Conservation (phyloP, 2,888 invertebrate genomes). For the Rosalia funebris region DNA sequence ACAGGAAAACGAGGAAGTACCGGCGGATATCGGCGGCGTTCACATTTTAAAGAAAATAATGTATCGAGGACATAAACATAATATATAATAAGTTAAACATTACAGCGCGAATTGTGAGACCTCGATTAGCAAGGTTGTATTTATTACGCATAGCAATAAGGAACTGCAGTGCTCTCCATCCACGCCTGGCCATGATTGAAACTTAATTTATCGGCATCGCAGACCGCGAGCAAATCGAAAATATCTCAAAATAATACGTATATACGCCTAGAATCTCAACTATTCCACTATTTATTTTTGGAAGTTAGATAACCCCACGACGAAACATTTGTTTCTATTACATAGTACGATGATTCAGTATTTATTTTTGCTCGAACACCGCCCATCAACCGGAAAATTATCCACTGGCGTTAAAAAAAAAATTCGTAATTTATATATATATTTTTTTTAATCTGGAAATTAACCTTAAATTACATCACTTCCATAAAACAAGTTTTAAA, state of each 20-base stretch:
- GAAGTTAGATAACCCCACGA: too few relatives aligned
- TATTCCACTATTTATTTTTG: not conserved
- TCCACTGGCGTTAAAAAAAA: too few relatives aligned
- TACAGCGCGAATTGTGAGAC: slow-evolving; percentile 52
- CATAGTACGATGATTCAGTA: too few relatives aligned
- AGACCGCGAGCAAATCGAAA: slow-evolving; percentile 8
- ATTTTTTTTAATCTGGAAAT: too few relatives aligned
- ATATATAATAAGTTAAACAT: slow-evolving; percentile 48
- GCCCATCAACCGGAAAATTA: too few relatives aligned
- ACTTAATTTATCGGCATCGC: slow-evolving; percentile 39
- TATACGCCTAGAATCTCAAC: not conserved
- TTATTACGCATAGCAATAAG: slow-evolving; percentile 61
- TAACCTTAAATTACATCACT: too few relatives aligned
- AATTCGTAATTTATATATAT: too few relatives aligned
- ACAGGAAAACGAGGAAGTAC: not conserved
- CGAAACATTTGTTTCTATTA: too few relatives aligned
- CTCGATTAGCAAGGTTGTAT: slow-evolving; percentile 58
- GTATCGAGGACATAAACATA: slow-evolving; percentile 51
- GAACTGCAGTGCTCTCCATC: slow-evolving; percentile 54
- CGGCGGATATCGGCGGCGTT: not conserved
- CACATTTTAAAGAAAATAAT: slow-evolving; percentile 39
- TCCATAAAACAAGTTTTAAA: too few relatives aligned
- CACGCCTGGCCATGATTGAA: slow-evolving; percentile 54
- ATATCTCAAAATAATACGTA: not conserved
- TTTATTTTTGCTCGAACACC: too few relatives aligned